Conservation (phyloP, 2,113 vertebrate genomes). For the Ammodramus savannarum region DNA sequence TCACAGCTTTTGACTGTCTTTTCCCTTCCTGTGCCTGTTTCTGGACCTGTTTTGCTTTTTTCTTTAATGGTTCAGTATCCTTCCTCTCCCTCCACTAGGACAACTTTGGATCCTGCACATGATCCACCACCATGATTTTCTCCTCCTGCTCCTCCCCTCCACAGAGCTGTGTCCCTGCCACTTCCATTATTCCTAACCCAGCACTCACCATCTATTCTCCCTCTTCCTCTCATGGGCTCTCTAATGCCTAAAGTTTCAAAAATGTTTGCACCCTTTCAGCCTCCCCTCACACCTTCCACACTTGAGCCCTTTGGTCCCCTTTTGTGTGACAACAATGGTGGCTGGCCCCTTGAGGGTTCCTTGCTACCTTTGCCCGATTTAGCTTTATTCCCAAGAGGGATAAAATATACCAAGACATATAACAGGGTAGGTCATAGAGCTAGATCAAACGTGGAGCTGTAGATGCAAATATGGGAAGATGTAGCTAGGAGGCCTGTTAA, state of each 20-base stretch:
- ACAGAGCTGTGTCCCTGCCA: background rate
- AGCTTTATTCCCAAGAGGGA: background rate
- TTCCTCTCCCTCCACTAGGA: background rate
- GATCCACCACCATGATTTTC: background rate
- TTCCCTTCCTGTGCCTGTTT: background rate
- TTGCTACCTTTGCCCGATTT: background rate
- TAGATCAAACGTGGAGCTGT: background rate
- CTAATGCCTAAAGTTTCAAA: background rate
- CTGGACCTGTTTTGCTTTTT: background rate
- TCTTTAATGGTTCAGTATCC: background rate
- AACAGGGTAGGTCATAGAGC: accelerated
- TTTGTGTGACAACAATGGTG: background rate
- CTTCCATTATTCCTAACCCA: background rate
- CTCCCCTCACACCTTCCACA: background rate
- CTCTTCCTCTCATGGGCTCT: background rate
- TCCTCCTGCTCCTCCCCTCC: background rate
- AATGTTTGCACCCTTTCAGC: background rate
- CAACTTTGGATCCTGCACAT: background rate
- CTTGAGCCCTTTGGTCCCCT: background rate
- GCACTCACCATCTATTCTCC: background rate
- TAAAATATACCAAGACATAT: background rate
- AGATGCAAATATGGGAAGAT: background rate
- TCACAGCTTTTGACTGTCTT: background rate
- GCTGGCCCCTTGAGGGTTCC: background rate
- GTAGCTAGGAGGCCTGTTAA: background rate